Evolutionary conservation across 30 jellyfish, hydroid and myxozoan genomes (phyloP).

Genomic region (Sanderia malayensis): DNA sequence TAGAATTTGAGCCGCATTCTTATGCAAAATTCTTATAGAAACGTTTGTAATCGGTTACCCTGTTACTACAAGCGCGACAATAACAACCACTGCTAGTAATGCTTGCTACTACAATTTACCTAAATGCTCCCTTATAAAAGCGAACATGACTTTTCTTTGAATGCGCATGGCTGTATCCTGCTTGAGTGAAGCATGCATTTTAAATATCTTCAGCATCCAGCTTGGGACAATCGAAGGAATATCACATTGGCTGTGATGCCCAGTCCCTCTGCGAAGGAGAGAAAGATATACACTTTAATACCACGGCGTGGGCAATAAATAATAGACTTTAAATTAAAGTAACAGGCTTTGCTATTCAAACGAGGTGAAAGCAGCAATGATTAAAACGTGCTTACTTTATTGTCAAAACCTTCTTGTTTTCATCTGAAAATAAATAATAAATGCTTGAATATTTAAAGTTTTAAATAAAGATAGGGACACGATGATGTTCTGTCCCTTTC

Average conservation of each 20-base stretch:
- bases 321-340: no score
- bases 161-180: conserved; percentile 34
- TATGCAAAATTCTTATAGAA: no score
- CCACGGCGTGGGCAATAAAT: no score
- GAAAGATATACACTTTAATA: no score
- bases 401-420: conserved; percentile 39
- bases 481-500: no score
- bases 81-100: not conserved
- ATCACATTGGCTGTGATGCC: conserved; percentile 68
- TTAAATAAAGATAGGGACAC: no score
- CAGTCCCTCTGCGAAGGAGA: conserved; percentile 56
- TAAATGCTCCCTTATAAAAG: conserved; percentile 14
- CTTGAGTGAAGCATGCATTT: conserved; percentile 31
- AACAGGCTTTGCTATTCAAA: no score
- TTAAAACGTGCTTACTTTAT: conserved; percentile 17
- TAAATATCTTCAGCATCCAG: conserved; percentile 34
- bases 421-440: conserved; percentile 21
- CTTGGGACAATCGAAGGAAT: conserved; percentile 68
- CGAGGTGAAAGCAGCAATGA: not conserved
- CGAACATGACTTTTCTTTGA: conserved; percentile 25
- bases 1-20: no score
- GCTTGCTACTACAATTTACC: conserved; percentile 5
- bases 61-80: no score
- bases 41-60: no score
- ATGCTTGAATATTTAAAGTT: no score